phyloP scores from a whole-genome alignment of 2,113 vertebrate species.

The Cacatua alba region DNA sequence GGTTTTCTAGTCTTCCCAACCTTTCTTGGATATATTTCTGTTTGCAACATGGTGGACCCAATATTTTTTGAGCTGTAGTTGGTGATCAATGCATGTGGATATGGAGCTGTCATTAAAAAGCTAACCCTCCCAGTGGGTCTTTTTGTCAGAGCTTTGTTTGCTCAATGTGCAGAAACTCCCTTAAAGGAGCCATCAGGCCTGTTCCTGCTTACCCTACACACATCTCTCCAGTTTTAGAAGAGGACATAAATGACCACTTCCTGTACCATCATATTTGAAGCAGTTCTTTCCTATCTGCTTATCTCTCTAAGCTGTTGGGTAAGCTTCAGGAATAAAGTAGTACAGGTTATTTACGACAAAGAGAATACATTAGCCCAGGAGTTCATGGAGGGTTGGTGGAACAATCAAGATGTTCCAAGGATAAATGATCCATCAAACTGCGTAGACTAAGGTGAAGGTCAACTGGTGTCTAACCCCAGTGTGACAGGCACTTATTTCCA shows the following conservation, averaged over 20 bases:
- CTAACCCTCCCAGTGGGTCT: background rate
- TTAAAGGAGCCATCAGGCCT: background rate
- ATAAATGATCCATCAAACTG: background rate
- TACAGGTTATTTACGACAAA: background rate
- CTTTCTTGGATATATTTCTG: background rate
- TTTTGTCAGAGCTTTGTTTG: slow-evolving; percentile 21
- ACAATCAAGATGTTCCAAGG: background rate
- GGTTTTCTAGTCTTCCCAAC: slow-evolving; percentile 36
- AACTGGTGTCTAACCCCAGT: slow-evolving; percentile 40
- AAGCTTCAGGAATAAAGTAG: background rate
- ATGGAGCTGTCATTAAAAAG: background rate
- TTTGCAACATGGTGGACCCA: background rate
- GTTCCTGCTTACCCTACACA: background rate
- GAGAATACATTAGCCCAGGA: background rate
- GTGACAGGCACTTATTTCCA: slow-evolving; percentile 67
- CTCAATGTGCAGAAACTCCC: slow-evolving; percentile 39
- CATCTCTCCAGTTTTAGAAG: background rate
- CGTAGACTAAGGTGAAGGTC: background rate
- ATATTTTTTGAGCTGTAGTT: background rate
- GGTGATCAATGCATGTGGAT: background rate
- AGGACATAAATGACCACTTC: accelerated
- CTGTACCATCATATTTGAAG: accelerated
- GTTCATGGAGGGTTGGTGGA: background rate
- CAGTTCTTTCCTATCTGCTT: background rate
- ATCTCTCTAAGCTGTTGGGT: background rate